Conservation (phyloP, 2,113 vertebrate genomes). For the Sakesphorus luctuosus region DNA sequence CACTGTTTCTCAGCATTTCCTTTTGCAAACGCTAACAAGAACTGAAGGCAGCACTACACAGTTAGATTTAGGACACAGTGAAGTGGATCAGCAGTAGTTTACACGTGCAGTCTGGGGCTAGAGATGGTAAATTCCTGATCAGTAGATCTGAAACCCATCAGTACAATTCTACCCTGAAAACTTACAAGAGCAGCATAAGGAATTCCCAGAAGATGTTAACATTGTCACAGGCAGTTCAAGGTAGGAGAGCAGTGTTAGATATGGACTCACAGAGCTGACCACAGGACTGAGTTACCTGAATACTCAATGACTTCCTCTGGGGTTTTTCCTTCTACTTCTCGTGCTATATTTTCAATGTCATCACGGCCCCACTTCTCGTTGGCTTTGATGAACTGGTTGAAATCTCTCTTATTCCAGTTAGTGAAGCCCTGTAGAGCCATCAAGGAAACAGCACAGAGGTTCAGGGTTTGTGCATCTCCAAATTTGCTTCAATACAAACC, state of each 20-base stretch:
- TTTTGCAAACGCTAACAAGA: not conserved
- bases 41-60: not conserved
- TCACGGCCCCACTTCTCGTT: slow-evolving; percentile 99
- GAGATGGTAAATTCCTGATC: not conserved
- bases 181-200: not conserved
- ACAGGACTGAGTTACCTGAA: slow-evolving; percentile 82
- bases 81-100: not conserved
- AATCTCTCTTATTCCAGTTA: slow-evolving; percentile 99
- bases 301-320: slow-evolving; percentile 99
- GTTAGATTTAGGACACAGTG: not conserved
- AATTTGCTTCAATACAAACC: not conserved
- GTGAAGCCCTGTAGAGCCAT: slow-evolving; percentile 88
- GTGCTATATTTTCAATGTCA: slow-evolving; percentile 97
- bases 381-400: slow-evolving; percentile 99
- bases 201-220: not conserved
- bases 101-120: not conserved
- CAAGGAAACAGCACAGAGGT: not conserved
- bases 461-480: not conserved
- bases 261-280: not conserved
- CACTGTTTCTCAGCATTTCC: not conserved
- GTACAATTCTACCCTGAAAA: not conserved
- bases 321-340: slow-evolving; percentile 97
- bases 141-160: not conserved
- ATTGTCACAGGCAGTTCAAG: not conserved
- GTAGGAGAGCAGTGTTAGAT: not conserved